These are phyloP conservation scores for Bicyclus anynana DNA, from an alignment of 1,140 invertebrate species.

Conservation along the genomic window DNA sequence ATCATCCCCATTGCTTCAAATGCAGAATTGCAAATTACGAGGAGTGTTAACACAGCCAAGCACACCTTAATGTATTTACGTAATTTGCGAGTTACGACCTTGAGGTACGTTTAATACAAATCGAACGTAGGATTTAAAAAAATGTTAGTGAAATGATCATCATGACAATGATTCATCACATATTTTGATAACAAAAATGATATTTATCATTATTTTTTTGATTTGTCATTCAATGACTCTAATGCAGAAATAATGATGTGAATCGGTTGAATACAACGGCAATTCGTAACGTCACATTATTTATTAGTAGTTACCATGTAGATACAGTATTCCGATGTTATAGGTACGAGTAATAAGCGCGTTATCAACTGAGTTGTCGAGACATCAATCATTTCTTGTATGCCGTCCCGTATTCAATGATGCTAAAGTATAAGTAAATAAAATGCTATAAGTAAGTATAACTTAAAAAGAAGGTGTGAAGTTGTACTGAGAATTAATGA, in stretches of 20 bases:
- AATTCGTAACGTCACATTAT: background rate
- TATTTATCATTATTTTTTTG: background rate
- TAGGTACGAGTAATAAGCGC: no score
- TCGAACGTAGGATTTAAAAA: conserved; percentile 7
- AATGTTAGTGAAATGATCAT: background rate
- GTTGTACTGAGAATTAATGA: no score
- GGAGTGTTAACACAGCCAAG: conserved; percentile 28
- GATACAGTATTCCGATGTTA: no score
- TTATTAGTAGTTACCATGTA: no score
- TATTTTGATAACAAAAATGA: background rate
- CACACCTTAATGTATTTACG: conserved; percentile 42
- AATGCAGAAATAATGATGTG: background rate
- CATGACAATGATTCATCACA: conserved; percentile 8
- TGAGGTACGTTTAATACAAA: conserved; percentile 30
- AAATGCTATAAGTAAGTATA: no score
- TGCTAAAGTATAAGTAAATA: no score
- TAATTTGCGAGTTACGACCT: conserved; percentile 48
- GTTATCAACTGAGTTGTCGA: no score
- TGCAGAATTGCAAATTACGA: conserved; percentile 26
- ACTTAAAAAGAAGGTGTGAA: no score
- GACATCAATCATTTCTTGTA: no score
- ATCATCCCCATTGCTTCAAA: conserved; percentile 2
- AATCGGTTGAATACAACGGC: background rate
- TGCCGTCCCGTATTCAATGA: no score
- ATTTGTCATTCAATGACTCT: background rate